Evolutionary conservation across 1,140 invertebrate species (phyloP), one percentile per base, ranked within the genome.

Genomic region (Pogonomyrmex californicus): DNA sequence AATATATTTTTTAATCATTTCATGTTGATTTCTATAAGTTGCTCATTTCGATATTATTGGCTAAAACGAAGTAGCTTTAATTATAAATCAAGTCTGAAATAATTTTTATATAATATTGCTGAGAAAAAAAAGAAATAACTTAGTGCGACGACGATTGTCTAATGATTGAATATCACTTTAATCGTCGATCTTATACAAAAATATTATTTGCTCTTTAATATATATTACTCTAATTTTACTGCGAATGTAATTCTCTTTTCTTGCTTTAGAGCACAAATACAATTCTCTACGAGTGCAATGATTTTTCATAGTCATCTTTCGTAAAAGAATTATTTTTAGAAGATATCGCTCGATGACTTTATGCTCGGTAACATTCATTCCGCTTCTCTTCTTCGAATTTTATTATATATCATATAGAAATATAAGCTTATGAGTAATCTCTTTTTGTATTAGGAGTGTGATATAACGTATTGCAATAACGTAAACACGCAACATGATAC

Each of bases 311-410:
- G 63, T 81, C 12, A n/a, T 81, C 38, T 70, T 38, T 68, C 62
- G 47, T 66, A 10, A 81, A 56, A 81, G 14, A 56, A 56, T 58
- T 81, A 70, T 68, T 71, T 82, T 71, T 82, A 82, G 30, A 79
- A 78, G 44, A 17, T 5, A 47, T 78, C 36, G 30, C 47, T 36
- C 77, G n/a, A 36, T 63, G 56, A 82, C 17, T 9, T 1, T 81
- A 56, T 56, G 7, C 12, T 47, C 10, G 33, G 12, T 44, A 33
- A 23, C 30, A 38, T 81, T 54, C 7, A 10, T 56, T 47, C 33
- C 9, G 17, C 49, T 23, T 23, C 23, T 23, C 36, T 41, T 36
- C 7, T 36, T 17, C 44, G 36, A 58, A 60, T 68, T 23, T 56
- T 17, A 1, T 17, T 38, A 17, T 2, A 62, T 68, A 23, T n/a